A percentile compares a stretch with the other conserved stretches of the same genome.
phyloP scores from a whole-genome alignment of 2,797 vertebrate genomes.

The Pangasius macronema region DNA sequence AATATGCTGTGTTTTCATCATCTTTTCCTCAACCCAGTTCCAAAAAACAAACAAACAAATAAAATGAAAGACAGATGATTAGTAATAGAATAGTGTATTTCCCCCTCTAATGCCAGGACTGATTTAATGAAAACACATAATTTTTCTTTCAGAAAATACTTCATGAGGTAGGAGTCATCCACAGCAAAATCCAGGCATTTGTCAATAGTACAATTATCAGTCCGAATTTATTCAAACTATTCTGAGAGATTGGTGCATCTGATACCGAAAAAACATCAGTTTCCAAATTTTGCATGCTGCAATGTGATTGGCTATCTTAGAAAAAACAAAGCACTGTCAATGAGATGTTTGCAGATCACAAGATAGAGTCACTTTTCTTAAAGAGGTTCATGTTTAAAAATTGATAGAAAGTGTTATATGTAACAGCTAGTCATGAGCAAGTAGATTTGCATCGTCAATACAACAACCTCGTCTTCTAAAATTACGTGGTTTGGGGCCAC shows the following conservation, averaged over 20 bases:
- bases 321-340: neutral
- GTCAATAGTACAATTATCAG: conserved; percentile 31
- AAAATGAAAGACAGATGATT: neutral
- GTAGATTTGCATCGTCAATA: neutral
- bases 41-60: neutral
- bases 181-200: conserved; percentile 1
- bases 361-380: neutral
- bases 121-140: neutral
- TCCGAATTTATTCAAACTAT: neutral
- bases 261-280: neutral
- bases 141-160: conserved; percentile 15
- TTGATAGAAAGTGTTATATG: neutral
- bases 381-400: neutral
- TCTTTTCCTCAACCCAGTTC: neutral
- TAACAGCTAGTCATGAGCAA: neutral
- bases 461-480: neutral
- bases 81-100: neutral
- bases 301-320: neutral
- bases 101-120: neutral
- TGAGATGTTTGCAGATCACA: neutral
- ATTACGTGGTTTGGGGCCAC: neutral
- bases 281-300: neutral
- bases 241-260: neutral
- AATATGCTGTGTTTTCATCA: neutral
- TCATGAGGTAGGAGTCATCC: neutral